These are phyloP conservation scores for Grantiella picta DNA, from an alignment of 2,113 vertebrate genomes.

Conservation along the genomic window DNA sequence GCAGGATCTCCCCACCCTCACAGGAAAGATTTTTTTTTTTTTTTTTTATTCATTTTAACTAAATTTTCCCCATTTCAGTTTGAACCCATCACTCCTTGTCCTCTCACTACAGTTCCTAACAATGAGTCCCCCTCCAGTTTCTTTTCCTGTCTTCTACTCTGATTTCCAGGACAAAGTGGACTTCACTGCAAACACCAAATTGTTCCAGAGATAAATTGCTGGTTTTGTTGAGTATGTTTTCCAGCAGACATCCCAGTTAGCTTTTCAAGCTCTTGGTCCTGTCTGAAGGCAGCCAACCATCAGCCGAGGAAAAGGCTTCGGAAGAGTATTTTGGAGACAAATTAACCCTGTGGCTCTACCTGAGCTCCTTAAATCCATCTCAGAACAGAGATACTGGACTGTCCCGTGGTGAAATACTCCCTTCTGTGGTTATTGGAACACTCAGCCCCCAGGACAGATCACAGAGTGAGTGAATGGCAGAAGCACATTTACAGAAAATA, in stretches of 20 bases:
- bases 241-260: neutral
- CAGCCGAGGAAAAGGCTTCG: neutral
- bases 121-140: neutral
- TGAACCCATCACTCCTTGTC: neutral
- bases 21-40: neutral
- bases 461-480: neutral
- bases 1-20: rapidly evolving
- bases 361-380: neutral
- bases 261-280: neutral
- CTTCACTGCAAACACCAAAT: neutral
- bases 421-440: neutral
- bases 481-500: neutral
- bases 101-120: neutral
- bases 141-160: neutral
- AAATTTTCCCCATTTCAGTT: neutral
- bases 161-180: neutral
- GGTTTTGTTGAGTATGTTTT: neutral
- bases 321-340: neutral
- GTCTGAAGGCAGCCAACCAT: neutral
- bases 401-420: neutral
- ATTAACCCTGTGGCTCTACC: neutral
- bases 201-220: neutral
- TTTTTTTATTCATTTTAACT: neutral
- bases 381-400: neutral
- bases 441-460: neutral